Base-by-base conservation (phyloP, 2,797 vertebrate species). In the Coendou prehensilis region DNA sequence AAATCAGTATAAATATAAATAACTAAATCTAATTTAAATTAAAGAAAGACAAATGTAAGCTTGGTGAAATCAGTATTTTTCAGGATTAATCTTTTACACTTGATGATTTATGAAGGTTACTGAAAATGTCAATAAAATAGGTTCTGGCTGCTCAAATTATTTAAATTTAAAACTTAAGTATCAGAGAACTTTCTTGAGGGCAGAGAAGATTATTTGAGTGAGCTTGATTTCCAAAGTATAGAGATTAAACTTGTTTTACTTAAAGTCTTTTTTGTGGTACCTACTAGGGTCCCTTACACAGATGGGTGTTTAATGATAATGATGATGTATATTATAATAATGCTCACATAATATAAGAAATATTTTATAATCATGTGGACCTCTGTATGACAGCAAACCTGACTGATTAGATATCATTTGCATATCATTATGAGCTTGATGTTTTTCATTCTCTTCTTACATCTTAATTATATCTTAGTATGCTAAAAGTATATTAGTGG, bases 331-430 rank as follows among this genome's bases (percentile, higher is more conserved):
- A 75, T 73, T 84, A 73, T 89, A 88, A 79, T 67, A 95, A 78
- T 54, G 69, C 86, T 92, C 91, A 80, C 78, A 92, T 54, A 96
- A 78, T 86, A 89, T 89, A 67, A 82, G 87, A 94, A 91, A 93
- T 96, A 93, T 89, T 93, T 97, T 92, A 59, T 93, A 97, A 93
- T 96, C 94, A 64, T 94, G 75, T 92, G 93, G 37, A 87, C 26
- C 93, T 82, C 71, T 95, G 96, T 92, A 86, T 96, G 95, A 95
- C 56, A 95, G 94, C 95, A 95, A 97, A 97, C 92, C 89, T 69
- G 93, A 96, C 94, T 98, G 96, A 97, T 96, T 94, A 96, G 83
- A 94, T 90, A 63, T 95, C 37, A 96, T 90, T 96, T 96, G 80
- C 89, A 96, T 95, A 73, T 96, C 76, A 84, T 92, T 96, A 92